Conservation (phyloP, 2,888 invertebrate genomes). For the Orchesellides sinensis region DNA sequence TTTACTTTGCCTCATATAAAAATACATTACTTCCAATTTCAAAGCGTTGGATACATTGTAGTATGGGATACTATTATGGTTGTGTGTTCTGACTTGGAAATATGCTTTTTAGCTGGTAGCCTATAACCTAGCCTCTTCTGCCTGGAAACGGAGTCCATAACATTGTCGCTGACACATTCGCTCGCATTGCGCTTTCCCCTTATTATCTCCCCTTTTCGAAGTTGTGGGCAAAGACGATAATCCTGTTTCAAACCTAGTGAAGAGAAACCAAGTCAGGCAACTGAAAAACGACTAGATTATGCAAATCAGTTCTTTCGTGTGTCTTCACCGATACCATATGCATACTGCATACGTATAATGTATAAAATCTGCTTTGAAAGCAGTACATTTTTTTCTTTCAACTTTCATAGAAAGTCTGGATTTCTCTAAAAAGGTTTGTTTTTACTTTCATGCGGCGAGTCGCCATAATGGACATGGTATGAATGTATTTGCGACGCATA, state of each 20-base stretch:
- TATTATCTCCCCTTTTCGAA: slow-evolving; percentile 18
- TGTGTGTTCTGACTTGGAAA: neutral
- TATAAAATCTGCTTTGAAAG: too few relatives aligned
- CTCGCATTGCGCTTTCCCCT: neutral
- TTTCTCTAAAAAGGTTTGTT: neutral
- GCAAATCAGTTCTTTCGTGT: slow-evolving; percentile 43
- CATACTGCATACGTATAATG: neutral
- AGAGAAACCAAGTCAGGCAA: slow-evolving; percentile 35
- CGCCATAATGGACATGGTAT: too few relatives aligned
- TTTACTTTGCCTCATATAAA: slow-evolving; percentile 3
- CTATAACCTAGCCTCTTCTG: neutral
- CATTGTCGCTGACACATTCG: neutral
- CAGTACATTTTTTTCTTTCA: neutral
- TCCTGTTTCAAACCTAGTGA: slow-evolving; percentile 7
- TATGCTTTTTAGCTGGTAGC: too few relatives aligned
- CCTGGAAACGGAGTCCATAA: too few relatives aligned
- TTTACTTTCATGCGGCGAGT: too few relatives aligned
- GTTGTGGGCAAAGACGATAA: slow-evolving; percentile 37
- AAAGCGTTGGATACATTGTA: neutral
- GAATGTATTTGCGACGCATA: too few relatives aligned
- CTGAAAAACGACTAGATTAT: slow-evolving; percentile 54
- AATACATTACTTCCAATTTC: too few relatives aligned
- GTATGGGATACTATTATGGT: neutral
- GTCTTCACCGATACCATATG: slow-evolving; percentile 24
- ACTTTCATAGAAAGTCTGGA: neutral